Conservation (phyloP, 2,113 vertebrate species). For the Baryphthengus martii region DNA sequence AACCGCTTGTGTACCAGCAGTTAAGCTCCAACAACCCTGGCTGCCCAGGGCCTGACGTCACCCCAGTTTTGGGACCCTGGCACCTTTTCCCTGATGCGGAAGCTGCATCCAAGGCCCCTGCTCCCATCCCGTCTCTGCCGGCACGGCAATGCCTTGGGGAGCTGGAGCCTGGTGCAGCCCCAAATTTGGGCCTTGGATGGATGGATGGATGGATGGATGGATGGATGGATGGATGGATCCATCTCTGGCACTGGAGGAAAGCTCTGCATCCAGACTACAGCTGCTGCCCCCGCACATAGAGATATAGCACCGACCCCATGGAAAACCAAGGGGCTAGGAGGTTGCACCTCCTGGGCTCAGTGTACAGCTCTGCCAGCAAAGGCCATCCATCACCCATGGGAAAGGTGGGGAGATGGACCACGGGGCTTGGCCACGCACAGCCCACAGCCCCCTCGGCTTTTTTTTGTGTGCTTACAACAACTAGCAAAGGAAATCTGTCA, state of each 20-base stretch:
- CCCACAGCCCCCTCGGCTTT: not conserved
- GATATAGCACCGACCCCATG: fast-evolving
- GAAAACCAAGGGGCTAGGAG: not conserved
- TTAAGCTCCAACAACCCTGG: not conserved
- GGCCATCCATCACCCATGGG: fast-evolving
- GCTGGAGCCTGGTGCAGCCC: not conserved
- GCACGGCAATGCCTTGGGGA: not conserved
- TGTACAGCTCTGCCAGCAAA: not conserved
- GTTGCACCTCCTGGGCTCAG: not conserved
- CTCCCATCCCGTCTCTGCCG: not conserved
- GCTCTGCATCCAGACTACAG: fast-evolving
- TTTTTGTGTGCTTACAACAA: fast-evolving
- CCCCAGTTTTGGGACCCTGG: not conserved
- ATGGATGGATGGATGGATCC: not conserved
- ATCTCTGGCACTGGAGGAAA: not conserved
- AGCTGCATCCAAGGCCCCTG: fast-evolving
- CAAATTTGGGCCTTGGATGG: not conserved
- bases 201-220: too few relatives aligned
- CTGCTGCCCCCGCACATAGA: not conserved
- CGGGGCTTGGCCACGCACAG: not conserved
- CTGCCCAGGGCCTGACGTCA: not conserved
- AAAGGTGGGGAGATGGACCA: not conserved
- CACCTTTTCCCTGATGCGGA: fast-evolving
- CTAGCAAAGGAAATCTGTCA: not conserved
- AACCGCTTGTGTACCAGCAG: not conserved